Conservation (phyloP, 2,113 vertebrate species). For the Nothocercus nigrocapillus region DNA sequence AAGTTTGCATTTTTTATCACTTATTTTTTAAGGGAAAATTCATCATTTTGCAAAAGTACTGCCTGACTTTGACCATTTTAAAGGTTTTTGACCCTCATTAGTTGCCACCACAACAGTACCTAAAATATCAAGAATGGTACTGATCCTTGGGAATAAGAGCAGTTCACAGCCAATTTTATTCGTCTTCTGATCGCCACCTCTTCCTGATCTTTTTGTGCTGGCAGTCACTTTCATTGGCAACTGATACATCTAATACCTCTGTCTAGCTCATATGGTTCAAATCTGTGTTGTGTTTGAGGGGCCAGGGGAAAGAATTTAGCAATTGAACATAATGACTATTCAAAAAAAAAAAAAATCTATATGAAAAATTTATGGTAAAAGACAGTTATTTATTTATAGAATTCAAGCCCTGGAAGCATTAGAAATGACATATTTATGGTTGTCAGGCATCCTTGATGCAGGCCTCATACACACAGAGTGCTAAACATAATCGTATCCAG, state of each 20-base stretch:
- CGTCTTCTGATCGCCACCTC: neutral
- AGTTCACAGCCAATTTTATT: neutral
- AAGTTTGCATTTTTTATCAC: neutral
- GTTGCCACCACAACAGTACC: neutral
- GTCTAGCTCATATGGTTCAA: neutral
- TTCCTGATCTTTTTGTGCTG: neutral
- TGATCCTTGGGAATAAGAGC: neutral
- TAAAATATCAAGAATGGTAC: neutral
- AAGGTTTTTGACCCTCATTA: neutral
- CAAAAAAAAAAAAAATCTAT: neutral
- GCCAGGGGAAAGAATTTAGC: neutral
- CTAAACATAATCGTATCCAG: neutral
- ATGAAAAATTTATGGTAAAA: neutral
- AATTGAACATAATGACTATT: neutral
- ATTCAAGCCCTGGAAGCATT: neutral
- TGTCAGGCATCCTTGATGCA: neutral
- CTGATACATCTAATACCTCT: neutral
- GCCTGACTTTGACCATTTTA: neutral
- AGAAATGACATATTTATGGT: neutral
- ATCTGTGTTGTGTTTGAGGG: neutral
- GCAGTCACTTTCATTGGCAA: neutral
- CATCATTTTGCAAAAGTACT: neutral
- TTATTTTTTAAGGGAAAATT: neutral
- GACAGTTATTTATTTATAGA: neutral
- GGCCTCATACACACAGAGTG: neutral